These are phyloP conservation scores for Tetraodon nigroviridis DNA, from an alignment of 2,113 vertebrate genomes.

Conservation along the genomic window DNA sequence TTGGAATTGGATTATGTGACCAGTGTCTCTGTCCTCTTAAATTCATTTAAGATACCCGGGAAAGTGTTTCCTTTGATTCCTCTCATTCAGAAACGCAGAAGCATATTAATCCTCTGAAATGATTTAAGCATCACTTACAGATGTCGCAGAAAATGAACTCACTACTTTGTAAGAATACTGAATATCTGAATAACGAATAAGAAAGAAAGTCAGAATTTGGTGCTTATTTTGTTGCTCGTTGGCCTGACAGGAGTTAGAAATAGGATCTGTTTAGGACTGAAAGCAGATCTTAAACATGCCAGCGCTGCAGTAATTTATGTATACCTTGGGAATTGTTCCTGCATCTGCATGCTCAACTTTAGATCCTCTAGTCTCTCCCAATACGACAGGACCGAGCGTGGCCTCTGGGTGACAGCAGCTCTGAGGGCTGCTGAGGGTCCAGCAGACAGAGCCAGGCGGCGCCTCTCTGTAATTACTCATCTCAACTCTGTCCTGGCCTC, in stretches of 20 bases:
- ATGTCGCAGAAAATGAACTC: slow-evolving; percentile 24
- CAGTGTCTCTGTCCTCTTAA: slow-evolving; percentile 28
- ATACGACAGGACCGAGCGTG: slow-evolving; percentile 3
- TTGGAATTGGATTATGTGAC: slow-evolving; percentile 48
- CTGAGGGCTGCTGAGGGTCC: slow-evolving; percentile 4
- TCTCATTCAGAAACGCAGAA: slow-evolving; percentile 27
- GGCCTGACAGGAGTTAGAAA: not conserved
- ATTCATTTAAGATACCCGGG: slow-evolving; percentile 29
- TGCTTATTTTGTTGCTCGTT: not conserved
- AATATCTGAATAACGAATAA: slow-evolving; percentile 13
- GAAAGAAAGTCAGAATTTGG: not conserved
- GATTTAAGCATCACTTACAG: slow-evolving; percentile 45
- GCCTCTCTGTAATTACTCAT: slow-evolving; percentile 53
- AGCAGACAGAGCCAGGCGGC: slow-evolving; percentile 32
- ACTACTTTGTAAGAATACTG: slow-evolving; percentile 6
- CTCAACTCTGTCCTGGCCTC: slow-evolving; percentile 27
- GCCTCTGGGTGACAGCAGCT: slow-evolving; percentile 1
- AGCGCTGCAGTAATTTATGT: slow-evolving; percentile 38
- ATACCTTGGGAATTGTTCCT: slow-evolving; percentile 33
- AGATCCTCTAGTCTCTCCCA: slow-evolving; percentile 55
- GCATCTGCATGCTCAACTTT: slow-evolving; percentile 17
- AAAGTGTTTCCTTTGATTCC: slow-evolving; percentile 39
- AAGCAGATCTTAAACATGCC: slow-evolving; percentile 23
- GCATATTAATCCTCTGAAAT: slow-evolving; percentile 32
- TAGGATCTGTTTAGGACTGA: slow-evolving; percentile 11